Evolutionary conservation across 2,888 invertebrate genomes (phyloP).

Genomic region (Rhabditoides inermis): DNA sequence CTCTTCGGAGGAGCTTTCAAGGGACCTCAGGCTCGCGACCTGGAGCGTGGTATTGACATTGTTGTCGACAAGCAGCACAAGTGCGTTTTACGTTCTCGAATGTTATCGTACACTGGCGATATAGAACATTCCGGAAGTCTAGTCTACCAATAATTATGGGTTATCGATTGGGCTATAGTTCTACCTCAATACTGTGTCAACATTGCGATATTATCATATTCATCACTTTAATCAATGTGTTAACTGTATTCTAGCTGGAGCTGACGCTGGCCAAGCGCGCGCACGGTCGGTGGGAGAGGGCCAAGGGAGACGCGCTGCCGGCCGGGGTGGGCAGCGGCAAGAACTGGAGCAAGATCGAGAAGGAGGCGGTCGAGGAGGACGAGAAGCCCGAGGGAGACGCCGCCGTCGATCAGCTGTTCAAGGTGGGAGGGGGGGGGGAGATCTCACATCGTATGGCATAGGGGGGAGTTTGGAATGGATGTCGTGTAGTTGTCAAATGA

Average conservation of each 20-base stretch:
- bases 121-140: background rate
- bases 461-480: background rate
- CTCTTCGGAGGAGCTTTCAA: slow-evolving; percentile 96
- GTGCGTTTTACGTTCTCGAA: background rate
- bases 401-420: slow-evolving; percentile 60
- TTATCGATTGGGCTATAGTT: background rate
- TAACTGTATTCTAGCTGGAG: slow-evolving; percentile 66
- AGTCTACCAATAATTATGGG: background rate
- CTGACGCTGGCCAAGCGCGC: slow-evolving; percentile 73
- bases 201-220: background rate
- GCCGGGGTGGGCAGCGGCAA: slow-evolving; percentile 50
- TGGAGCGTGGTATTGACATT: slow-evolving; percentile 57
- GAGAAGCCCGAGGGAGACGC: slow-evolving; percentile 74
- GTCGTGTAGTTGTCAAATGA: too few species aligned
- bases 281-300: slow-evolving; percentile 71
- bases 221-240: too few species aligned
- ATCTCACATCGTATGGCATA: background rate
- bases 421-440: background rate
- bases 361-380: slow-evolving; percentile 60
- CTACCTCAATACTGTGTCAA: background rate
- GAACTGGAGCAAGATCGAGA: slow-evolving; percentile 85
- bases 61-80: slow-evolving; percentile 59
- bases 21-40: slow-evolving; percentile 66
- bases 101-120: background rate
- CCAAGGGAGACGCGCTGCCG: slow-evolving; percentile 3